These are phyloP conservation scores for Diacarnus erythraeanus DNA, from an alignment of 37 sponge, comb jelly and placozoan genomes.

Conservation along the genomic window DNA sequence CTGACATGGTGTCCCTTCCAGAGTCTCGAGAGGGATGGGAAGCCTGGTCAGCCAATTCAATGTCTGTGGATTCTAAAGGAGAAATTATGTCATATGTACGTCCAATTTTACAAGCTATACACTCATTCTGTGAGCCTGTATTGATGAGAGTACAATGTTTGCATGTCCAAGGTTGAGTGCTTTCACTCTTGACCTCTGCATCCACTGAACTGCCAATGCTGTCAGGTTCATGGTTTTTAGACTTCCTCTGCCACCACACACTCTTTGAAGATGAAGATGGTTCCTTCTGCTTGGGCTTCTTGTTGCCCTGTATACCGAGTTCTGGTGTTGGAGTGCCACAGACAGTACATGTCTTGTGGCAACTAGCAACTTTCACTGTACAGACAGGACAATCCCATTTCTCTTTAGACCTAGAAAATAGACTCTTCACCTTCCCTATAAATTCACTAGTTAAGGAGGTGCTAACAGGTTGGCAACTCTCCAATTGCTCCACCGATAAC, in stretches of 20 bases:
- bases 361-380: not conserved
- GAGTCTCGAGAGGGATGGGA: not conserved
- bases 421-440: not conserved
- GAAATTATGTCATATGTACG: not conserved
- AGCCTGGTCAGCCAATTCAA: not conserved
- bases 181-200: not conserved
- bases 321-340: conserved; percentile 18
- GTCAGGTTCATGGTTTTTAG: not conserved
- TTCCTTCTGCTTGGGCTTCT: not conserved
- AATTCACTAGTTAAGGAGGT: not conserved
- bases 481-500: not conserved
- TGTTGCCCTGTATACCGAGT: not conserved
- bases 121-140: not conserved
- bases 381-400: conserved; percentile 29
- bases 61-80: not conserved
- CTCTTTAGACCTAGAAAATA: not conserved
- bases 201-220: not conserved
- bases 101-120: not conserved
- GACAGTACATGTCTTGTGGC: not conserved
- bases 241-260: too few species aligned
- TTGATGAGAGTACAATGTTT: conserved; percentile 9
- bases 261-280: not conserved
- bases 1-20: not conserved
- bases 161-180: not conserved
- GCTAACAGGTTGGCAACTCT: not conserved